A percentile compares a stretch with the other conserved stretches of the same genome.
Conservation (phyloP, 2,113 vertebrate species). For the Morone chrysops region DNA sequence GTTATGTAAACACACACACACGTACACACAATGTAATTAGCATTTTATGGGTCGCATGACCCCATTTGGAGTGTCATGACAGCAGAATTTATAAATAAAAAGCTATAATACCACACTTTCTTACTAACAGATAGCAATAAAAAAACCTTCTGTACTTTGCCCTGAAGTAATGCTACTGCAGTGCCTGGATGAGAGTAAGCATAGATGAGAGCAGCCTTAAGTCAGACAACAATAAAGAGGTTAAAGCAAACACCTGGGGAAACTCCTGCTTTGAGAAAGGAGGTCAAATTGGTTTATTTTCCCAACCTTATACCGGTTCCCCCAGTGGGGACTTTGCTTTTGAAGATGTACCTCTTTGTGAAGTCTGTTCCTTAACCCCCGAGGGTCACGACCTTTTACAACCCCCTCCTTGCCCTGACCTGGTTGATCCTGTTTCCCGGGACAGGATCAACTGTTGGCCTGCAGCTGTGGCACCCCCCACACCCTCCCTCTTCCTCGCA, state of each 20-base stretch:
- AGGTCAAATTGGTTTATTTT: conserved; percentile 75
- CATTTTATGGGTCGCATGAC: conserved; percentile 63
- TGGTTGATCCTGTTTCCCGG: conserved; percentile 77
- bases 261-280: conserved; percentile 59
- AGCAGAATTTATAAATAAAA: conserved; percentile 13
- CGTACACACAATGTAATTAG: conserved; percentile 51
- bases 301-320: conserved; percentile 50
- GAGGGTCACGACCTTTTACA: conserved; percentile 68
- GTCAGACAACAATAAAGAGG: conserved; percentile 53
- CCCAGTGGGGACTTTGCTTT: conserved; percentile 52
- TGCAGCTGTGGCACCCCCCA: conserved; percentile 74
- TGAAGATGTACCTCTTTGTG: conserved; percentile 80
- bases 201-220: conserved; percentile 25
- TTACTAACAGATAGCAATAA: neutral
- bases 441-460: conserved; percentile 80
- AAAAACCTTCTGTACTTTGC: conserved; percentile 1
- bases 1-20: conserved; percentile 65
- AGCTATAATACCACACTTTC: conserved; percentile 1
- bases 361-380: conserved; percentile 74
- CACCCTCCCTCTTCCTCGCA: neutral
- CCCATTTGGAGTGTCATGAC: conserved; percentile 37
- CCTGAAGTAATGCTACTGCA: conserved; percentile 3
- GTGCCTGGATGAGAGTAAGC: conserved; percentile 6
- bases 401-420: conserved; percentile 70
- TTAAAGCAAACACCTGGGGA: conserved; percentile 72